phyloP scores from a whole-genome alignment of 2,888 invertebrate genomes.

The Tyria jacobaeae region DNA sequence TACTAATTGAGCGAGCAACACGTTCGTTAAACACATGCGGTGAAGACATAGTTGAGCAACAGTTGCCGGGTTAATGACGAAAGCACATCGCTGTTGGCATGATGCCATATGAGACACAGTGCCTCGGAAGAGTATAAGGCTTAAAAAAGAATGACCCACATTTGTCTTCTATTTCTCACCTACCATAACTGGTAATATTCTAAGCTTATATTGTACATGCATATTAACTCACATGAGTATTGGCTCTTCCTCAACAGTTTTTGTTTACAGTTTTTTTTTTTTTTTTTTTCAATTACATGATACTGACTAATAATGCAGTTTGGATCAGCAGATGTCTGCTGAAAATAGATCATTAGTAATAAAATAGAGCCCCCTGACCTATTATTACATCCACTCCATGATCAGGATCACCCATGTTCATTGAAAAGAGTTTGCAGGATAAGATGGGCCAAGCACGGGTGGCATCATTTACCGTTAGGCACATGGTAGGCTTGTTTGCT shows the following conservation, averaged over 20 bases:
- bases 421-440: too few species aligned
- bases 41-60: slow-evolving; percentile 46
- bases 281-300: too few species aligned
- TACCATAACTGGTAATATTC: slow-evolving; percentile 1
- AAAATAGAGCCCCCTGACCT: background rate
- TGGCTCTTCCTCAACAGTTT: background rate
- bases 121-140: slow-evolving; percentile 27
- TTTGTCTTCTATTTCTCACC: slow-evolving; percentile 17
- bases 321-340: background rate
- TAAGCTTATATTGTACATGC: background rate
- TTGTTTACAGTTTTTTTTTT: too few species aligned
- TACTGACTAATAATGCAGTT: background rate
- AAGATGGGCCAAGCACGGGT: too few species aligned
- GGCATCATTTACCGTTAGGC: too few species aligned
- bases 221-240: background rate
- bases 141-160: slow-evolving; percentile 28
- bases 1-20: slow-evolving; percentile 32
- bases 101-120: slow-evolving; percentile 33
- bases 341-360: too few species aligned
- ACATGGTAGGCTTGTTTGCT: too few species aligned
- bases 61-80: slow-evolving; percentile 42
- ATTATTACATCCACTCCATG: too few species aligned
- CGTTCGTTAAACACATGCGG: slow-evolving; percentile 25
- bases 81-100: slow-evolving; percentile 41
- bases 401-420: too few species aligned